phyloP scores from a whole-genome alignment of 2,888 invertebrate genomes.

The Antitype chi region DNA sequence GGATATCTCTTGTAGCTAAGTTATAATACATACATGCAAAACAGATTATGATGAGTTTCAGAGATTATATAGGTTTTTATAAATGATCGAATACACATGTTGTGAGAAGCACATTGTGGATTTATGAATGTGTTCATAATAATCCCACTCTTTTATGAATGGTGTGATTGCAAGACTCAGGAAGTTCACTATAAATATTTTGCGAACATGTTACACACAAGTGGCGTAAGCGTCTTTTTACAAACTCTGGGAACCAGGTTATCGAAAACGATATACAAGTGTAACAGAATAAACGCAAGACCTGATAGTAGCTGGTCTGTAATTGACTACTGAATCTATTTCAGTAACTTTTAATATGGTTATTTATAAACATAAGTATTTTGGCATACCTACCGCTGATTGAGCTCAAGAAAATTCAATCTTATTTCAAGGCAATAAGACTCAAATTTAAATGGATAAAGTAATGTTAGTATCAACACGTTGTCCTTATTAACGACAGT shows the following conservation, averaged over 20 bases:
- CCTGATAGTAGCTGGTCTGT: no score
- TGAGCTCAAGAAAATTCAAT: no score
- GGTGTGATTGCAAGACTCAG: conserved; percentile 7
- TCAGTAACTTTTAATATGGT: no score
- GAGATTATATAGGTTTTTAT: neutral
- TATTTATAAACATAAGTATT: no score
- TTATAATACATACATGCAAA: neutral
- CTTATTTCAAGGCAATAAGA: no score
- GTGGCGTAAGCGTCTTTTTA: neutral
- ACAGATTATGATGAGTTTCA: neutral
- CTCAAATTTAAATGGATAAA: no score
- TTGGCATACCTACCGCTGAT: no score
- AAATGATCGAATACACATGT: neutral
- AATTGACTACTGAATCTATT: no score
- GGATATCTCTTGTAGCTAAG: neutral
- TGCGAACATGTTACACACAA: conserved; percentile 2
- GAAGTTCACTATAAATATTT: conserved; percentile 49
- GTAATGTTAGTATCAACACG: no score
- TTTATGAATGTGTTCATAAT: conserved; percentile 22
- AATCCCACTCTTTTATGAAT: conserved; percentile 16
- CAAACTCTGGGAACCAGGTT: neutral
- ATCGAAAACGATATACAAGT: neutral
- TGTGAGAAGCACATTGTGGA: neutral
- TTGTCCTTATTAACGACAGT: no score
- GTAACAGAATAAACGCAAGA: no score